These are phyloP conservation scores for Neosalanx taihuensis DNA, from an alignment of 2,797 vertebrate genomes.

Conservation along the genomic window DNA sequence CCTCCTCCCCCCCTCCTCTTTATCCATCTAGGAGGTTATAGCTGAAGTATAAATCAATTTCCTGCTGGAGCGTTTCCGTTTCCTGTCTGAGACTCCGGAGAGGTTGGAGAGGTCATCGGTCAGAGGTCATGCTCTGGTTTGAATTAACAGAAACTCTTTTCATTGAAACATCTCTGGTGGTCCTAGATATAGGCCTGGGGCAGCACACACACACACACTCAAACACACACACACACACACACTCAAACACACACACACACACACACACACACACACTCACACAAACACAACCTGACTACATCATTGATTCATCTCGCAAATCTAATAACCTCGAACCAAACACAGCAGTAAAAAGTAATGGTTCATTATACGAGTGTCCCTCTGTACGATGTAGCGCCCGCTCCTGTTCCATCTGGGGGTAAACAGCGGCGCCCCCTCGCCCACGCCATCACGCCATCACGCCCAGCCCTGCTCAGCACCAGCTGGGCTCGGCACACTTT, in stretches of 20 bases:
- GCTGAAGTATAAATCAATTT: slow-evolving; percentile 44
- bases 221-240: background rate
- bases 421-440: background rate
- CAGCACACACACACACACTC: background rate
- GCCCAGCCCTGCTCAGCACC: too few species aligned
- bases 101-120: slow-evolving; percentile 46
- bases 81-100: slow-evolving; percentile 50
- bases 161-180: slow-evolving; percentile 27
- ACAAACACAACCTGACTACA: slow-evolving; percentile 48
- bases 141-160: slow-evolving; percentile 48
- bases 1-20: background rate
- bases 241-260: slow-evolving; percentile 25
- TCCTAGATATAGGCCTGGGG: slow-evolving; percentile 22
- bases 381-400: slow-evolving; percentile 19
- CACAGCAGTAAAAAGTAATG: slow-evolving; percentile 66
- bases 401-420: background rate
- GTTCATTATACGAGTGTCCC: slow-evolving; percentile 57
- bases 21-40: slow-evolving; percentile 2
- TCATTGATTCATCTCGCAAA: slow-evolving; percentile 61
- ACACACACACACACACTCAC: slow-evolving; percentile 29
- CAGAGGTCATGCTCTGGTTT: slow-evolving; percentile 62
- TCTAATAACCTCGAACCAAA: slow-evolving; percentile 68
- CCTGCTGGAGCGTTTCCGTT: slow-evolving; percentile 53
- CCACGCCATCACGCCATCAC: too few species aligned
- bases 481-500: too few species aligned